phyloP scores from a whole-genome alignment of 2,797 vertebrate genomes.

The Dicrostonyx torquatus region DNA sequence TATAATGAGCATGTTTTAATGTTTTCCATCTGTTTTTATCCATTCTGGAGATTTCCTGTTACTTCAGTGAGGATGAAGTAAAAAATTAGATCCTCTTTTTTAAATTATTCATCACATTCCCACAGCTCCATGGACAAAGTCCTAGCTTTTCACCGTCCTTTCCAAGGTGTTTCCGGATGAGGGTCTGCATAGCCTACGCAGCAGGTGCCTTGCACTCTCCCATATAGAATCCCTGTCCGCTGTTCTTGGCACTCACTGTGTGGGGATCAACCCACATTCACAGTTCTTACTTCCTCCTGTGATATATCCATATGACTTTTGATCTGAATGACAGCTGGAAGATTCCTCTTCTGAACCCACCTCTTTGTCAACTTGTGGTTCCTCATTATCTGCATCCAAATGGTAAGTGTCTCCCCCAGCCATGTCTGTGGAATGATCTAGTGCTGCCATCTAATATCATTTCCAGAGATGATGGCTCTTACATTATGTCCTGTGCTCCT shows the following conservation, averaged over 20 bases:
- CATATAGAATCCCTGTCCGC: background rate
- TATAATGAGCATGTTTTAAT: background rate
- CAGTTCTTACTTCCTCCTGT: background rate
- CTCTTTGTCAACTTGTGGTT: too few relatives aligned
- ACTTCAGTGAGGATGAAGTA: background rate
- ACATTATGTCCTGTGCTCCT: accelerated
- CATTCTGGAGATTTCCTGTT: background rate
- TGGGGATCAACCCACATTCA: too few relatives aligned
- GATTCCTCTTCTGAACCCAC: background rate
- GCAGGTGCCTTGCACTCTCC: background rate
- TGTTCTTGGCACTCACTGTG: background rate
- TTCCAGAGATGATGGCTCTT: background rate
- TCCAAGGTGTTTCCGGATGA: too few relatives aligned
- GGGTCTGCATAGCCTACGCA: background rate
- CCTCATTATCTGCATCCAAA: background rate
- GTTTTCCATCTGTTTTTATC: background rate
- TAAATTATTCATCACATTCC: background rate
- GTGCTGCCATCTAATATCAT: accelerated
- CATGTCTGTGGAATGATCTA: background rate
- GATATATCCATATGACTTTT: background rate
- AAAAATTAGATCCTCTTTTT: background rate
- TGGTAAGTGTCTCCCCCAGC: accelerated
- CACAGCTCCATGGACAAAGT: background rate
- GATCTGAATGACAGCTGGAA: too few relatives aligned
- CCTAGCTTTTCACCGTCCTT: background rate